These are phyloP conservation scores for Allygus modestus DNA, from an alignment of 2,888 invertebrate genomes.

Conservation along the genomic window DNA sequence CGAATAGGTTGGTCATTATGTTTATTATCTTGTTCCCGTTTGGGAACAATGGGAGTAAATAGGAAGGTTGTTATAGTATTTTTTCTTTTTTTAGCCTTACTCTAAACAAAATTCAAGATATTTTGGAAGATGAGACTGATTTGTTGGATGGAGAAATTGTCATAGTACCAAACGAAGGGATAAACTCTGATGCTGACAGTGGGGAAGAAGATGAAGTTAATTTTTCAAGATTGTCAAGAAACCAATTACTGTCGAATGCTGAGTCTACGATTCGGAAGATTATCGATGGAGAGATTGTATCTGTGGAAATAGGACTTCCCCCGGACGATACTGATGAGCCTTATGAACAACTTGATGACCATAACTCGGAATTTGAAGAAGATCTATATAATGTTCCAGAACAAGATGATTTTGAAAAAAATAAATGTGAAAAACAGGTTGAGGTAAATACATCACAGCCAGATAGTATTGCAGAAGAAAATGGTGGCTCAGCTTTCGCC, in stretches of 20 bases:
- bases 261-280: neutral
- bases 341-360: no score
- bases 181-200: neutral
- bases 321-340: neutral
- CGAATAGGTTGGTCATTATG: neutral
- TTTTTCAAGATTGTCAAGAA: neutral
- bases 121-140: neutral
- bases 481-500: neutral
- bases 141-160: neutral
- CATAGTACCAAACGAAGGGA: neutral
- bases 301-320: neutral
- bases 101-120: slow-evolving; percentile 20
- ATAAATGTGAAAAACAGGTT: neutral
- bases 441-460: neutral
- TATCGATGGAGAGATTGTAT: neutral
- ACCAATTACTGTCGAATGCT: neutral
- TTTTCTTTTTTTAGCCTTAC: neutral
- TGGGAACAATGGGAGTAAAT: slow-evolving; percentile 20
- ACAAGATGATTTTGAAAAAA: neutral
- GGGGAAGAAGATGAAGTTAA: slow-evolving; percentile 6
- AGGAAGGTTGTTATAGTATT: neutral
- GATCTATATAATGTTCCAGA: no score
- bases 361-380: no score
- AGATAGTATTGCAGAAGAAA: neutral
- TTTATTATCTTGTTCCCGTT: slow-evolving; percentile 12